A percentile compares a stretch with the other conserved stretches of the same genome.
Evolutionary conservation across 2,113 vertebrate genomes (phyloP).

Genomic region (Trogon surrucura): DNA sequence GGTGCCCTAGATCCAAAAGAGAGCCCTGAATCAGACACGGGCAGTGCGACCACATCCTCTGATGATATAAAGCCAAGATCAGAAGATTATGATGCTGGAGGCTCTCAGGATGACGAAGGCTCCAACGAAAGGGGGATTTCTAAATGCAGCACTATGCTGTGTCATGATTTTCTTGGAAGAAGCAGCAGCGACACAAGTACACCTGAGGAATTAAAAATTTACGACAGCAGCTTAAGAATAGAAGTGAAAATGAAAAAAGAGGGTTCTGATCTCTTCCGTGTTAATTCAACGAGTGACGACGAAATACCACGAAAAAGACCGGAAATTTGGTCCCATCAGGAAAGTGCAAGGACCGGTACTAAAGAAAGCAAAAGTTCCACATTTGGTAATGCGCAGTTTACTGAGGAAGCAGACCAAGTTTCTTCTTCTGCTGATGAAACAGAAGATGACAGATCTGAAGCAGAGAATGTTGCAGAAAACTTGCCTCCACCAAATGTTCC

Average conservation of each 20-base stretch:
- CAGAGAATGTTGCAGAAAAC: slow-evolving; percentile 81
- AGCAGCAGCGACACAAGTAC: slow-evolving; percentile 99
- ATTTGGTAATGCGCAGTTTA: slow-evolving; percentile 66
- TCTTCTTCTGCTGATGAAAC: slow-evolving; percentile 93
- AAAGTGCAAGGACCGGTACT: slow-evolving; percentile 57
- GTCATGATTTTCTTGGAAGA: slow-evolving; percentile 94
- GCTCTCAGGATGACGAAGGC: slow-evolving; percentile 96
- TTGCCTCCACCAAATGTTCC: slow-evolving; percentile 67
- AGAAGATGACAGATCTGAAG: slow-evolving; percentile 91
- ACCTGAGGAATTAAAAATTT: slow-evolving; percentile 94
- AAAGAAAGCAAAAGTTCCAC: slow-evolving; percentile 65
- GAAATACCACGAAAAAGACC: slow-evolving; percentile 82
- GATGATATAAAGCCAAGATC: slow-evolving; percentile 98
- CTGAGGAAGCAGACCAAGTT: slow-evolving; percentile 82
- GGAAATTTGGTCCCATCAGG: slow-evolving; percentile 83
- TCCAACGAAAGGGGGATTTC: slow-evolving; percentile 91
- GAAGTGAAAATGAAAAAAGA: slow-evolving; percentile 92
- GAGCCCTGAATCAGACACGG: slow-evolving; percentile 92
- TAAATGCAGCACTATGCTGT: slow-evolving; percentile 94
- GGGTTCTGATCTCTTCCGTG: slow-evolving; percentile 76
- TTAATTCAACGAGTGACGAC: slow-evolving; percentile 93
- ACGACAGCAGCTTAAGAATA: slow-evolving; percentile 88
- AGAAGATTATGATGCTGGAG: slow-evolving; percentile 98
- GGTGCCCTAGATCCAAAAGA: slow-evolving; percentile 79
- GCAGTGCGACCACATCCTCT: slow-evolving; percentile 93